Evolutionary conservation across 2,797 vertebrate species (phyloP), one percentile per base, ranked within the genome.

Genomic region (Sorex maritimensis): DNA sequence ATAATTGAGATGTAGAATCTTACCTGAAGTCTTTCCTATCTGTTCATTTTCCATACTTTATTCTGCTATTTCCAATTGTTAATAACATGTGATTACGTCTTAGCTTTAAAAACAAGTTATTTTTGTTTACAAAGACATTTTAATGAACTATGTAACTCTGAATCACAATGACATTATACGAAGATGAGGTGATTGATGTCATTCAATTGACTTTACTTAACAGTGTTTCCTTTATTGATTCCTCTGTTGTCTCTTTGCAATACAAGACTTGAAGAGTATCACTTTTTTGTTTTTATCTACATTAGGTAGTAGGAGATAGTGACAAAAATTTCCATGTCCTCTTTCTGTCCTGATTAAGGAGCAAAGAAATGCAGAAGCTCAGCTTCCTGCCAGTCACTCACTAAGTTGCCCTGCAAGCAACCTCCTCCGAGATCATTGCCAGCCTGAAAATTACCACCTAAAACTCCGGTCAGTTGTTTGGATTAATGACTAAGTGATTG

Each of bases 131-230:
- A 81, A n/a, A 89, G 28, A 13, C 17, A 52, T 68, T 11, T 74
- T 88, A 30, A 49, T 69, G 8, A 14, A n/a, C 13, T 58, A 23
- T 34, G 6, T 78, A 72, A 23, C 10, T 82, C 44, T 46, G 9
- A 67, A 5, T 72, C 55, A 86, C 38, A 61, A 17, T 86, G 71
- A 46, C 74, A 46, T 81, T 75, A 15, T 46, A 63, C 5, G n/a
- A 80, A 73, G 26, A 85, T 88, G 38, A 52, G 24, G 14, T 77
- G 52, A 49, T 26, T 81, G 63, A 28, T 30, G 14, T 49, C 26
- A 49, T 71, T 81, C 73, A 73, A 79, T 34, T 77, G 30, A 69
- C 34, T 90, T 85, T 55, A 81, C 74, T 86, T 41, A 89, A 81
- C 12, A 34, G 1, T n/a, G 28, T 13, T 38, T 65, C 26, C 34